These are phyloP conservation scores for Gadus macrocephalus DNA, from an alignment of 2,113 vertebrate species.

Conservation along the genomic window DNA sequence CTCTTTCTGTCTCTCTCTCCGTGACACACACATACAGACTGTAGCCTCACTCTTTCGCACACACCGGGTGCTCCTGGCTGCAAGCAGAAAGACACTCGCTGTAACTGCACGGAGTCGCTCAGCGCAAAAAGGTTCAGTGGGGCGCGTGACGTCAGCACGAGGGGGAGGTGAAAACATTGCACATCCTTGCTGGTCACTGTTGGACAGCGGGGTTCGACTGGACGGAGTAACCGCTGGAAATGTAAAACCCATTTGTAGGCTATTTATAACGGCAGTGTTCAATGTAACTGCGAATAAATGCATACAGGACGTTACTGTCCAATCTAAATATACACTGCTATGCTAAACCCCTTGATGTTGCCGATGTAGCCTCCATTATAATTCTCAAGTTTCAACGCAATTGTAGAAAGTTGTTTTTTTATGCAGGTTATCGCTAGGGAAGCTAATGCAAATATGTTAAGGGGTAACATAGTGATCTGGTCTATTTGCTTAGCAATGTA, in stretches of 20 bases:
- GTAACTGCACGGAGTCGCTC: constrained; percentile 72
- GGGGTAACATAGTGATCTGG: too few relatives aligned
- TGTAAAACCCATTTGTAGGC: constrained; percentile 34
- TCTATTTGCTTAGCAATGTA: too few relatives aligned
- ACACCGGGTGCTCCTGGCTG: constrained; percentile 51
- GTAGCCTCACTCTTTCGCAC: constrained; percentile 1
- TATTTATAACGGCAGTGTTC: too few relatives aligned
- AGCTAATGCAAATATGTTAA: too few relatives aligned
- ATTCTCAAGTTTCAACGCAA: not conserved
- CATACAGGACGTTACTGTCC: too few relatives aligned
- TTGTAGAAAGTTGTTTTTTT: too few relatives aligned
- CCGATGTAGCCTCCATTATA: not conserved
- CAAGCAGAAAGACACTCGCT: constrained; percentile 72
- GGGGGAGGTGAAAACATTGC: constrained; percentile 58
- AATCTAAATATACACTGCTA: too few relatives aligned
- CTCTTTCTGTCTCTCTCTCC: constrained; percentile 21
- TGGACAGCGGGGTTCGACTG: constrained; percentile 15
- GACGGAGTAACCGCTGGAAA: constrained; percentile 35
- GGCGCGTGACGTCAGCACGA: constrained; percentile 76
- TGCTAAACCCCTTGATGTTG: too few relatives aligned
- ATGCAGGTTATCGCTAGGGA: too few relatives aligned
- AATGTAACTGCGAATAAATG: too few relatives aligned
- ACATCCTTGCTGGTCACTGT: constrained; percentile 32
- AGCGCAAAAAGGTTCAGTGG: constrained; percentile 76
- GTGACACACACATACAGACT: not conserved